Percentiles rank a stretch among this genome's conserved stretches.
phyloP scores from a whole-genome alignment of 2,888 invertebrate genomes.

The Dynastes maya region DNA sequence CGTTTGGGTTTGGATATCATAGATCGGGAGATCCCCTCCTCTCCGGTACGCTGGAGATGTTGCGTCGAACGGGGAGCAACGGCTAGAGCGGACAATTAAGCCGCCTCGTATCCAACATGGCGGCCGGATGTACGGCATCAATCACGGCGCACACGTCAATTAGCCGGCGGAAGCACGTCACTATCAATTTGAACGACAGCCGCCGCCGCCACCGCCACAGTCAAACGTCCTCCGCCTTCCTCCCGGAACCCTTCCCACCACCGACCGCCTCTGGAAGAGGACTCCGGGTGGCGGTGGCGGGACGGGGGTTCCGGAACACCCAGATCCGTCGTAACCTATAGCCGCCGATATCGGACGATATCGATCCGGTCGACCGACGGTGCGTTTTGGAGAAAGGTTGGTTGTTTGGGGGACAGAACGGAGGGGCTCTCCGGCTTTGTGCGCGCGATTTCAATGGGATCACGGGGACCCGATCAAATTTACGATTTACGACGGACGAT shows the following conservation, averaged over 20 bases:
- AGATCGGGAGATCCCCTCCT: background rate
- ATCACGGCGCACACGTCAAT: conserved; percentile 71
- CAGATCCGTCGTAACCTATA: conserved; percentile 42
- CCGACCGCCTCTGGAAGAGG: background rate
- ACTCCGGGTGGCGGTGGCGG: background rate
- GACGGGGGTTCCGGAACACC: conserved; percentile 23
- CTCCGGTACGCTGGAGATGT: background rate
- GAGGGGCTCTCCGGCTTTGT: background rate
- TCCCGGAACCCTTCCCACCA: background rate
- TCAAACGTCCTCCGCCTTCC: conserved; percentile 6
- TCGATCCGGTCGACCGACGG: conserved; percentile 12
- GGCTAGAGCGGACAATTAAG: conserved; percentile 65
- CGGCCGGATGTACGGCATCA: conserved; percentile 70
- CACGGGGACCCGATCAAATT: background rate
- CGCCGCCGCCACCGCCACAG: conserved; percentile 13
- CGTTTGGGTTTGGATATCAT: background rate
- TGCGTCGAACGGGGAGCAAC: background rate
- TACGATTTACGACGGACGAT: conserved; percentile 7
- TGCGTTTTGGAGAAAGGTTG: conserved; percentile 3
- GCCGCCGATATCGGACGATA: conserved; percentile 41
- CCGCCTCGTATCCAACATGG: conserved; percentile 68
- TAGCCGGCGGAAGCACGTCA: conserved; percentile 71
- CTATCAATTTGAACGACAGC: conserved; percentile 71
- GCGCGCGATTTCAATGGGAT: background rate
- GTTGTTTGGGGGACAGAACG: conserved; percentile 19